Conservation (phyloP, 2,113 vertebrate genomes). For the Acanthisitta chloris region DNA sequence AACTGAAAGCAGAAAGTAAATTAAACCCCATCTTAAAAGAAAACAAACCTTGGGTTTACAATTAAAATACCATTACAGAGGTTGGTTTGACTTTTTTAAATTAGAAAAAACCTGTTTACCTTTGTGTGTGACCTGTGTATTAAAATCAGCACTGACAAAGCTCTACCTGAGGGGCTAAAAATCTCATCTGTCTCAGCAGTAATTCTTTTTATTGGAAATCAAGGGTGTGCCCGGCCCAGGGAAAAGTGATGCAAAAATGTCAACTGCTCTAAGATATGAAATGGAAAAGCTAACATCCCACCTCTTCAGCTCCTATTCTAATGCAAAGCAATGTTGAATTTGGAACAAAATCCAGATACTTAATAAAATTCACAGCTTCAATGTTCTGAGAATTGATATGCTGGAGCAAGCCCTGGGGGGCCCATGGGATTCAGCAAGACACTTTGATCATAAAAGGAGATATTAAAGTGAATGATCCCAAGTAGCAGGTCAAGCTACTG, state of each 20-base stretch:
- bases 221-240: neutral
- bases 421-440: neutral
- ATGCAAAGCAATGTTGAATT: neutral
- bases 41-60: neutral
- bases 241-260: neutral
- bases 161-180: neutral
- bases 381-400: neutral
- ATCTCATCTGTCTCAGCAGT: neutral
- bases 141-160: neutral
- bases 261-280: neutral
- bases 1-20: neutral
- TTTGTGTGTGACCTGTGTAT: neutral
- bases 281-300: neutral
- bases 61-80: neutral
- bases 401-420: neutral
- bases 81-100: neutral
- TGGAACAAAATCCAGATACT: neutral
- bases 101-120: neutral
- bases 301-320: neutral
- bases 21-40: neutral
- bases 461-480: neutral
- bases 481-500: neutral
- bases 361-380: neutral
- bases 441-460: neutral
- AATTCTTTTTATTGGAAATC: neutral